Base-by-base conservation (phyloP, 2,113 vertebrate species). In the Hippopotamus amphibius region DNA sequence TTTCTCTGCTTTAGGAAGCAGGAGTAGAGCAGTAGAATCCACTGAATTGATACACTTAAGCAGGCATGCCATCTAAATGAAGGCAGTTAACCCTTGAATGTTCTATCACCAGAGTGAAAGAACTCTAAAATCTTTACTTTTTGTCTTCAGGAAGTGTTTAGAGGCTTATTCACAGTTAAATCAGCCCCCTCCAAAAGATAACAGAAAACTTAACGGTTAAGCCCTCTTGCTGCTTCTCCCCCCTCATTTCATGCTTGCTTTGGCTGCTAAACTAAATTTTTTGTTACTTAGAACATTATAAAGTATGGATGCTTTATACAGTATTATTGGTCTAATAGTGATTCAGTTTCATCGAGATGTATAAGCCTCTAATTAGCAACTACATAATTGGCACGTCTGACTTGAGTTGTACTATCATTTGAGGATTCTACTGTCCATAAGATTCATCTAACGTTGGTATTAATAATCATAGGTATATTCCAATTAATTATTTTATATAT, bases 391-490 rank as follows among this genome's bases (percentile, higher is more conserved):
- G 98, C 98, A 97, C 2, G 95, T 98, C 98, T 97, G 97, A 94
- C 96, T 98, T 97, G 68, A 98, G 95, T 96, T 97, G 93, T 97
- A 76, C 93, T 97, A 71, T 98, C 84, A 98, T 93, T 97, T 98
- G 96, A 97, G 97, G 98, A 98, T 98, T 98, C 98, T 98, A 88
- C 98, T 98, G 92, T 95, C 86, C 65, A 10, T 92, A 95, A 95
- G 33, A 41, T 88, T 97, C 66, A 96, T 93, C 97, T 98, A 97
- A 98, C 71, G 53, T 79, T 96, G 79, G 13, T 57, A 90, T 97
- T 97, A 97, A 95, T 96, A 92, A 95, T 41, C 41, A 66, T 28
- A 79, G 80, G 71, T 94, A 65, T 96, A 96, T 74, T 85, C 21
- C 30, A 94, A 13, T 86, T 93, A 84, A n/a, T 96, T 30, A 10